phyloP scores from a whole-genome alignment of 2,888 invertebrate genomes.

The Lithosia quadra region DNA sequence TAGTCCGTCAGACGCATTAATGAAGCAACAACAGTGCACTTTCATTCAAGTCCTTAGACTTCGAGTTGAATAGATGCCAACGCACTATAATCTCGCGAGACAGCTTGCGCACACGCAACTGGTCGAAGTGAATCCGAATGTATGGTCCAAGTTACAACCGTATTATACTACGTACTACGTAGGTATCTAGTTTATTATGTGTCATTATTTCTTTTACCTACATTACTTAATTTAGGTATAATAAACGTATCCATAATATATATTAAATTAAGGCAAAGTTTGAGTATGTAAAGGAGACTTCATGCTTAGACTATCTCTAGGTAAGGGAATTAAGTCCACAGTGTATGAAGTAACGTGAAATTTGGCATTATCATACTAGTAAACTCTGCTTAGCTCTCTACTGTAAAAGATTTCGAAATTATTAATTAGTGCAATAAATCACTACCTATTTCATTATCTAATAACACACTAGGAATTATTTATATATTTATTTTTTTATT shows the following conservation, averaged over 20 bases:
- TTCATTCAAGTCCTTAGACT: constrained; percentile 68
- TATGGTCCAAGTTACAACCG: constrained; percentile 32
- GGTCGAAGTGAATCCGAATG: constrained; percentile 6
- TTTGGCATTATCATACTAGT: neutral
- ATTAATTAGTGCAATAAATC: neutral
- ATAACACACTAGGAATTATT: neutral
- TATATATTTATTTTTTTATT: no score
- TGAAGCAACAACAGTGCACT: constrained; percentile 63
- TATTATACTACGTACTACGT: neutral
- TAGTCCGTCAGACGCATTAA: constrained; percentile 49
- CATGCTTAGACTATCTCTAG: neutral
- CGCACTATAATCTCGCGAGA: constrained; percentile 80
- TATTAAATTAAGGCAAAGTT: no score
- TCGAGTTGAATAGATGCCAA: constrained; percentile 70
- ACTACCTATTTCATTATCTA: neutral
- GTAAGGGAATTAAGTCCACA: neutral
- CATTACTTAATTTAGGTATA: neutral
- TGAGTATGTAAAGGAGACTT: neutral
- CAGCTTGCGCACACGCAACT: constrained; percentile 68
- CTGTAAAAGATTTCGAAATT: no score
- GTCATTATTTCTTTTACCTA: constrained; percentile 5
- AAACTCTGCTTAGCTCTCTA: neutral
- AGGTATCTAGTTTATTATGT: neutral
- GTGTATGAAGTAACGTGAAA: no score
- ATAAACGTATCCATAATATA: no score